Conservation (phyloP, 2,113 vertebrate species). For the Megalops atlanticus region DNA sequence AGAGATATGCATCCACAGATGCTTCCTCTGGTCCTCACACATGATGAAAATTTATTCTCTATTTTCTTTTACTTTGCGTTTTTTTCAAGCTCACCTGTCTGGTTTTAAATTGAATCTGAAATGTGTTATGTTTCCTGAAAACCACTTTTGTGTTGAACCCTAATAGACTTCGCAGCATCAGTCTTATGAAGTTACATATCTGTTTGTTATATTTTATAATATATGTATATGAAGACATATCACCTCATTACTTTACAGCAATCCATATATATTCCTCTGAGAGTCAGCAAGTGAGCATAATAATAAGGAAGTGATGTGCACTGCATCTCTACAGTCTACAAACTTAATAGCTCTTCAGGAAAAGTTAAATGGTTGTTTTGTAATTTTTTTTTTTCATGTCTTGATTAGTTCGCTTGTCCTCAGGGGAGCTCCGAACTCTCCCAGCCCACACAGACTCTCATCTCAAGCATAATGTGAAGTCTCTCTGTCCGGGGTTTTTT, state of each 20-base stretch:
- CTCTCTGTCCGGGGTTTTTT: slow-evolving; percentile 4
- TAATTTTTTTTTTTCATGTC: neutral
- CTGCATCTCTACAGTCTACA: neutral
- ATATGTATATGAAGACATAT: too few species aligned
- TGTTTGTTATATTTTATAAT: neutral
- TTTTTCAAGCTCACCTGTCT: slow-evolving; percentile 15
- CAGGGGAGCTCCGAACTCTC: slow-evolving; percentile 32
- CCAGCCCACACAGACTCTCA: slow-evolving; percentile 21
- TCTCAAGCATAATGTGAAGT: neutral
- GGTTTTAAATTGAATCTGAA: slow-evolving; percentile 30
- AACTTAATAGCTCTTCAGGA: neutral
- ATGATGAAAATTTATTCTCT: slow-evolving; percentile 32
- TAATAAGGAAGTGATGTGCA: neutral
- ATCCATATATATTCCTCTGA: too few species aligned
- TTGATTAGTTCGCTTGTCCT: neutral
- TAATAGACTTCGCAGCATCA: neutral
- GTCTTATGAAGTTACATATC: neutral
- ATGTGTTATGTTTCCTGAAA: slow-evolving; percentile 22
- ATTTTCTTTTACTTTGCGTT: slow-evolving; percentile 7
- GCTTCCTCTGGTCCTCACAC: neutral
- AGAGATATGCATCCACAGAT: neutral
- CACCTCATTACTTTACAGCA: neutral
- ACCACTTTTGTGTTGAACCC: neutral
- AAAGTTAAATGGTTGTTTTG: neutral
- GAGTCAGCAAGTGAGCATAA: neutral